Evolutionary conservation across 2,113 vertebrate genomes (phyloP), one percentile per base, ranked within the genome.

Genomic region (Etheostoma cragini): DNA sequence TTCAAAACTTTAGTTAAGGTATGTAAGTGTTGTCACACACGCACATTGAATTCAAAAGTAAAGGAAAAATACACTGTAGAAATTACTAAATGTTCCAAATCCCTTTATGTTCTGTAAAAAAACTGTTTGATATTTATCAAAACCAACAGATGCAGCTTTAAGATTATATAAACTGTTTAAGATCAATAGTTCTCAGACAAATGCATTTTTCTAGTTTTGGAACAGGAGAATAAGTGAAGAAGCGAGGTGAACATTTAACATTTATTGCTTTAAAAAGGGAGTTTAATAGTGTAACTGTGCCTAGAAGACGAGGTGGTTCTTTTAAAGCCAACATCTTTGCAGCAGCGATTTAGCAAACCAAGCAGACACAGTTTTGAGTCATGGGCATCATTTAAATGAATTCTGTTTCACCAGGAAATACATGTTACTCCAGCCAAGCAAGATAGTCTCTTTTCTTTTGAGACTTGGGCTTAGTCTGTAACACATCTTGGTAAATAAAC

Each of bases 321-420:
- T 5, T 22, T 11, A 46, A 21, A 54, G 50, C 30, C n/a, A 56
- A 60, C 56, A 33, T 26, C 7, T 73, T 30, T 30, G 47, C 22
- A 54, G 61, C 45, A 47, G 47, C 16, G 13, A 8, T 47, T 47
- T 21, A 67, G 54, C n/a, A 12, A 35, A 54, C 38, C 60, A 21
- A 42, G 47, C 74, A 83, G 26, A 53, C 19, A 22, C 16, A 38
- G 33, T 26, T 72, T 33, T 81, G 38, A 85, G 72, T 73, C 50
- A 67, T 68, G 15, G 2, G 26, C 50, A 54, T 52, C 74, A 78
- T 81, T 22, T 42, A 42, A 49, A 75, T 82, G 65, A 66, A 8
- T 76, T 66, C 47, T 61, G 46, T 78, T 61, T 77, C 46, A 60
- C 68, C 0, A 21, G 68, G 42, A 63, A 68, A 45, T 21, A 42